Percentiles rank a stretch among this genome's conserved stretches.
phyloP scores from a whole-genome alignment of 1,140 invertebrate species.

The Trissolcus basalis region DNA sequence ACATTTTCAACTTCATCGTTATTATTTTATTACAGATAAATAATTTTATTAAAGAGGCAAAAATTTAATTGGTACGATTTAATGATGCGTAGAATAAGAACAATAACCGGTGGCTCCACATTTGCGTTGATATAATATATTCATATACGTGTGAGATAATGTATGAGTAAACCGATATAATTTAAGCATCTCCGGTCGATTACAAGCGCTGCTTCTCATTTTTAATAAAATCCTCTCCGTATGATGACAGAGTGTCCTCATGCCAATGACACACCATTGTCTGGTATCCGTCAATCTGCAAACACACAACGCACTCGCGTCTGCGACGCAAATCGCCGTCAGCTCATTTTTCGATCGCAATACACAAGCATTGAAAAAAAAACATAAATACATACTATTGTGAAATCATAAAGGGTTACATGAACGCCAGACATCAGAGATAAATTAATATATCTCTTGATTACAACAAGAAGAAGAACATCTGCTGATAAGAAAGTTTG shows the following conservation, averaged over 20 bases:
- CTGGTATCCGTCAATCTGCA: constrained; percentile 49
- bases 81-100: no score
- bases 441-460: no score
- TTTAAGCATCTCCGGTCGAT: constrained; percentile 40
- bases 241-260: constrained; percentile 40
- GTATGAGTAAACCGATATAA: constrained; percentile 32
- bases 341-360: constrained; percentile 26
- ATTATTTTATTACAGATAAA: no score
- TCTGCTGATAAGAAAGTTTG: no score
- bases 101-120: no score
- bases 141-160: constrained; percentile 23
- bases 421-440: no score
- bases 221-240: constrained; percentile 54
- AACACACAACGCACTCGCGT: constrained; percentile 33
- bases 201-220: constrained; percentile 42
- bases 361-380: neutral
- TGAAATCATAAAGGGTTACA: no score
- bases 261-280: constrained; percentile 51
- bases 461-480: no score
- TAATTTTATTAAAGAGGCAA: no score
- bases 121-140: constrained; percentile 14
- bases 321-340: constrained; percentile 18
- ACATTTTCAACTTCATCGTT: no score
- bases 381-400: neutral
- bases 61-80: no score